phyloP scores from a whole-genome alignment of 2,797 vertebrate genomes.

The Coendou prehensilis region DNA sequence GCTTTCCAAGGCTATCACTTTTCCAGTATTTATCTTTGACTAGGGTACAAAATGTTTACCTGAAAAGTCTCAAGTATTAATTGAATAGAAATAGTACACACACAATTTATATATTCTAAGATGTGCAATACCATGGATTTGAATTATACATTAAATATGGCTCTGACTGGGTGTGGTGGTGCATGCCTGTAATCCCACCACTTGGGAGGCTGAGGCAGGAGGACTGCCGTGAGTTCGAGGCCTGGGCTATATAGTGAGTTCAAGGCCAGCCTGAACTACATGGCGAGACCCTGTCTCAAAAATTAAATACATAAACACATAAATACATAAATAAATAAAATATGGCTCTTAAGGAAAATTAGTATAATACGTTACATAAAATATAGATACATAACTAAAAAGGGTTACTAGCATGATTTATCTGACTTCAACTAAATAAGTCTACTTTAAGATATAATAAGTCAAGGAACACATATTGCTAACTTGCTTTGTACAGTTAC shows the following conservation, averaged over 20 bases:
- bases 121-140: neutral
- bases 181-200: neutral
- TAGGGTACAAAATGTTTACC: neutral
- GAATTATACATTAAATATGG: neutral
- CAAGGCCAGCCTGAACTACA: too few species aligned
- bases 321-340: neutral
- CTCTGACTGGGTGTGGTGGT: neutral
- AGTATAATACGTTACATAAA: neutral
- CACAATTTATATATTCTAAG: neutral
- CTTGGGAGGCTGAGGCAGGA: neutral
- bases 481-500: constrained; percentile 31
- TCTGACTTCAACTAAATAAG: constrained; percentile 12
- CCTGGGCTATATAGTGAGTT: neutral
- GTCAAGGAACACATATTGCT: neutral
- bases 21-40: constrained; percentile 16
- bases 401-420: constrained; percentile 11
- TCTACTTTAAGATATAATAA: neutral
- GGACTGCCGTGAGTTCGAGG: neutral
- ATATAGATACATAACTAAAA: neutral
- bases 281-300: neutral
- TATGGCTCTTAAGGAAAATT: neutral
- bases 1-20: neutral
- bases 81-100: neutral
- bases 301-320: neutral
- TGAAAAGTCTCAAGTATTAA: neutral